These are phyloP conservation scores for Girardinus metallicus DNA, from an alignment of 2,797 vertebrate species.

Conservation along the genomic window DNA sequence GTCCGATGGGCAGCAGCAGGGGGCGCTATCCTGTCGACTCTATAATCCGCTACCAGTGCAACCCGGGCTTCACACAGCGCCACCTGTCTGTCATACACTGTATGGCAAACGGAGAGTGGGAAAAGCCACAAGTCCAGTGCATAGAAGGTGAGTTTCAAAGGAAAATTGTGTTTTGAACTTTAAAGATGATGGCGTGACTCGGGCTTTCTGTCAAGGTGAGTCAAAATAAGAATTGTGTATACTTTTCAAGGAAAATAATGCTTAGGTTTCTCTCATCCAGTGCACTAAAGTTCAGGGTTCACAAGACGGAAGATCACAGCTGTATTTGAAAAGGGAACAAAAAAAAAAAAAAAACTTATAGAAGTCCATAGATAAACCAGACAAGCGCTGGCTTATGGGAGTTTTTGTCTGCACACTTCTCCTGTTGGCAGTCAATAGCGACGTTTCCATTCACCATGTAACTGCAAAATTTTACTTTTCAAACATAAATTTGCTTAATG, in stretches of 20 bases:
- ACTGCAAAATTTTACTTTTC: too few species aligned
- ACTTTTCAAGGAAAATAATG: background rate
- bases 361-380: too few species aligned
- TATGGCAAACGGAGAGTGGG: constrained; percentile 89
- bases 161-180: background rate
- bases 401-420: too few species aligned
- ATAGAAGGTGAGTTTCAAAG: constrained; percentile 81
- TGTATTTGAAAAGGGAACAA: too few species aligned
- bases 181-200: background rate
- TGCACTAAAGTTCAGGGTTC: too few species aligned
- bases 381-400: too few species aligned
- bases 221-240: background rate
- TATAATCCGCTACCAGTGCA: constrained; percentile 91
- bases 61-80: constrained; percentile 87
- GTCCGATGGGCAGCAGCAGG: constrained; percentile 83
- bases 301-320: too few species aligned
- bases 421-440: too few species aligned
- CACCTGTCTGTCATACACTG: constrained; percentile 91
- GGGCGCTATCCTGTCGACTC: constrained; percentile 87
- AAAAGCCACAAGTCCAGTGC: constrained; percentile 91
- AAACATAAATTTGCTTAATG: too few species aligned
- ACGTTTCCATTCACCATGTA: too few species aligned
- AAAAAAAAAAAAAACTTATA: too few species aligned
- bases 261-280: background rate
- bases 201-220: background rate